Evolutionary conservation across 2,797 vertebrate species (phyloP).

Genomic region (Remorina albescens): DNA sequence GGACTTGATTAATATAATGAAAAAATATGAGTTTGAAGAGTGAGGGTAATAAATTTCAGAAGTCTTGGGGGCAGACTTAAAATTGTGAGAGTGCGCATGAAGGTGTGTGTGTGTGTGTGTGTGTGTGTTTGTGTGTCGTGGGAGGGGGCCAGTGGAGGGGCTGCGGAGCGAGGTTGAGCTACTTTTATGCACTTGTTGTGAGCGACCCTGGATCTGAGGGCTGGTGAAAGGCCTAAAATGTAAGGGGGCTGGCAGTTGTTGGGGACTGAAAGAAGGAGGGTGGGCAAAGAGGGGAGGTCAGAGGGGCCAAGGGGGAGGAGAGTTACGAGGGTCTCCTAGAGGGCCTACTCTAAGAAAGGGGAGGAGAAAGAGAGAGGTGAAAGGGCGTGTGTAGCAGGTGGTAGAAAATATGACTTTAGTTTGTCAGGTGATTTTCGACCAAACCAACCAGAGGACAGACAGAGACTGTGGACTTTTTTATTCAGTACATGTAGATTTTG

Average conservation of each 20-base stretch:
- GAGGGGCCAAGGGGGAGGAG: constrained; percentile 54
- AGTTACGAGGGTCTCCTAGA: constrained; percentile 23
- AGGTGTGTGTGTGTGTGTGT: constrained; percentile 13
- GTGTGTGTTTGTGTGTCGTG: constrained; percentile 18
- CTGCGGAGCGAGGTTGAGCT: constrained; percentile 70
- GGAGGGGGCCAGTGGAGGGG: constrained; percentile 25
- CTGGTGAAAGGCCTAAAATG: constrained; percentile 79
- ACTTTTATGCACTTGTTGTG: constrained; percentile 83
- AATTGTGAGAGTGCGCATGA: constrained; percentile 23
- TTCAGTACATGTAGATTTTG: constrained; percentile 14
- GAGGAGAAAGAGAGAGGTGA: constrained; percentile 64
- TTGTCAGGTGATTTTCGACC: constrained; percentile 44
- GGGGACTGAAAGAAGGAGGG: constrained; percentile 16
- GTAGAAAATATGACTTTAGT: constrained; percentile 53
- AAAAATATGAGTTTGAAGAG: not conserved
- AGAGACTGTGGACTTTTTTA: constrained; percentile 39
- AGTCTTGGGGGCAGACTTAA: not conserved
- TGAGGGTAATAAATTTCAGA: constrained; percentile 14
- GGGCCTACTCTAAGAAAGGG: constrained; percentile 17
- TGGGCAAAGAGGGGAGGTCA: constrained; percentile 50
- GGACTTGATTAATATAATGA: not conserved
- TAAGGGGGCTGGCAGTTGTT: constrained; percentile 77
- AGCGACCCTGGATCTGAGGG: constrained; percentile 61
- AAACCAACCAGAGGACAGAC: constrained; percentile 50
- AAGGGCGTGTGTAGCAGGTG: constrained; percentile 72